Evolutionary conservation across 2,113 vertebrate species (phyloP), one percentile per base, ranked within the genome.

Genomic region (Aviceda subcristata): DNA sequence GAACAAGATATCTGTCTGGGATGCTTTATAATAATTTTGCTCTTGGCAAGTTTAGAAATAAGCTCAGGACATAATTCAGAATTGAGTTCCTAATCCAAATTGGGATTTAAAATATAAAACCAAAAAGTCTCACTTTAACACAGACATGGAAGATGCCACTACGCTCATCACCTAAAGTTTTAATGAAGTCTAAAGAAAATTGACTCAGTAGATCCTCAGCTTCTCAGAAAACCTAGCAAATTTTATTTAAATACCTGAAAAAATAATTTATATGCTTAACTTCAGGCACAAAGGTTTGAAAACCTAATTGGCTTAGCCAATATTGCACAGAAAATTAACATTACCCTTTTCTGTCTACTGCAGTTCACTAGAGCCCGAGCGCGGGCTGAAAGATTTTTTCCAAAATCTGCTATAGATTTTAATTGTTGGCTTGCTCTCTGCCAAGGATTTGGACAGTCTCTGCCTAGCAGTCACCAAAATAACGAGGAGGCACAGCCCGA

Each of bases 221-320:
- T 82, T 72, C 59, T 36, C 29, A 50, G 53, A 91, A 97, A 97
- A 78, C 38, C 39, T 12, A 38, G 32, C 36, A 71, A 66, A 91
- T 94, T 89, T 92, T 86, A 94, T 89, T 94, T 95, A 96, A 96
- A 94, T 81, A 76, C 57, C 57, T 90, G 69, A 87, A 97, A 97
- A 95, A 97, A 94, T 94, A 95, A 96, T 96, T 96, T 91, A 94
- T 91, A 94, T 75, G 76, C 53, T 96, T 92, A 88, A 97, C 95
- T 94, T 96, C 89, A 89, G 94, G 80, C 92, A 91, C 45, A 89
- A 86, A 94, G 56, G 73, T 82, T 96, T 92, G 80, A 92, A 97
- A 91, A 87, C 34, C 83, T 95, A 89, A 92, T 95, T 96, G 91
- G 53, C 14, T 85, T 48, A 32, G 62, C 32, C 69, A 87, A 64